Evolutionary conservation across 2,113 vertebrate genomes (phyloP).

Genomic region (Phasianus colchicus): DNA sequence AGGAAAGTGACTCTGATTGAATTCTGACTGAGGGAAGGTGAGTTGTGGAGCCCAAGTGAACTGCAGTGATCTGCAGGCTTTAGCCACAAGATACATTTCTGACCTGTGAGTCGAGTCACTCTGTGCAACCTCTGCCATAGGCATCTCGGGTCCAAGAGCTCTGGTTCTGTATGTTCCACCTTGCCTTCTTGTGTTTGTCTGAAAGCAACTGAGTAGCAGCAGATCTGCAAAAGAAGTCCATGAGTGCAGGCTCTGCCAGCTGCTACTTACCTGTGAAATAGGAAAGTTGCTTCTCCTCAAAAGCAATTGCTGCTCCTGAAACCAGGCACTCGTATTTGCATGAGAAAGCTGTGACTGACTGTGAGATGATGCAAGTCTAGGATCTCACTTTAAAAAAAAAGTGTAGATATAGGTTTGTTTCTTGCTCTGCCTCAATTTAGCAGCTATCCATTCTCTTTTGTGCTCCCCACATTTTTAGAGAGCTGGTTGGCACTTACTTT

Average conservation of each 20-base stretch:
- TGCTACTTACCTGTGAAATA: slow-evolving; percentile 18
- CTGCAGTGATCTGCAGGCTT: neutral
- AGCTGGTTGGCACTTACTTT: neutral
- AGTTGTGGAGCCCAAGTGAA: neutral
- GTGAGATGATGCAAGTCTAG: neutral
- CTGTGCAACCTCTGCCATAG: neutral
- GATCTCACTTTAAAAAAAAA: slow-evolving; percentile 39
- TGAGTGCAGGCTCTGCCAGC: slow-evolving; percentile 10
- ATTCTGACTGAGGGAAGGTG: neutral
- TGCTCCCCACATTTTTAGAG: slow-evolving; percentile 24
- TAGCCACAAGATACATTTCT: neutral
- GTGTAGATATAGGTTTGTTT: slow-evolving; percentile 14
- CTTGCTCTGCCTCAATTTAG: slow-evolving; percentile 24
- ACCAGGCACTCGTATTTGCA: slow-evolving; percentile 4
- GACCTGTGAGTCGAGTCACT: neutral
- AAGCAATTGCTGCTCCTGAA: slow-evolving; percentile 18
- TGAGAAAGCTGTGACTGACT: slow-evolving; percentile 18
- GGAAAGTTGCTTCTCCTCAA: neutral
- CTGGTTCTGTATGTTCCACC: neutral
- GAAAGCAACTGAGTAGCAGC: neutral
- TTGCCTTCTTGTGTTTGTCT: neutral
- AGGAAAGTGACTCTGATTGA: neutral
- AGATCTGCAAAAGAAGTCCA: neutral
- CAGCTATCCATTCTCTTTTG: neutral
- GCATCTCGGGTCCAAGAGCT: neutral